phyloP scores from a whole-genome alignment of 2,797 vertebrate genomes.

The Podarcis siculus region DNA sequence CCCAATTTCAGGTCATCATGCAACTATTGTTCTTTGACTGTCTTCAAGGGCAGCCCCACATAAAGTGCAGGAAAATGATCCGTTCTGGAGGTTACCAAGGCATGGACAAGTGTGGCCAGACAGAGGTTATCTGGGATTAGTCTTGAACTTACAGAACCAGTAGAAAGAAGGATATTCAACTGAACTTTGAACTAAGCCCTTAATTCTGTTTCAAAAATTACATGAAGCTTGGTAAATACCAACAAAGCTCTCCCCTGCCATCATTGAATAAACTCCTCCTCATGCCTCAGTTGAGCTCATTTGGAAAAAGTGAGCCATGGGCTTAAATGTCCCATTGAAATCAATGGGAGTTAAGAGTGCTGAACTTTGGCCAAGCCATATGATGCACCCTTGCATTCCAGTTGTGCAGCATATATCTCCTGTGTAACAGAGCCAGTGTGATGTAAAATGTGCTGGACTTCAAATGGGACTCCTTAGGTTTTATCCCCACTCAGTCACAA shows the following conservation, averaged over 20 bases:
- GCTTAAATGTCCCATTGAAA: not conserved
- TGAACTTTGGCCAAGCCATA: not conserved
- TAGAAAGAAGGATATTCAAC: not conserved
- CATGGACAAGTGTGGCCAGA: too few relatives aligned
- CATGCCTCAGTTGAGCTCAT: not conserved
- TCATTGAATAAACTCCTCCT: not conserved
- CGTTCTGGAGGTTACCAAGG: too few relatives aligned
- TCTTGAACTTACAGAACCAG: not conserved
- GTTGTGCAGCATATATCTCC: not conserved
- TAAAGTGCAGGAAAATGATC: too few relatives aligned
- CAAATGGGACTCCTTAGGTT: not conserved
- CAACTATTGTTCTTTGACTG: too few relatives aligned
- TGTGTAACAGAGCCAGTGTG: not conserved
- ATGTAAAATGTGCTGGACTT: not conserved
- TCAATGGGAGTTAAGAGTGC: not conserved
- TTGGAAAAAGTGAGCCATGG: not conserved
- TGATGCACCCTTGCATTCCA: not conserved
- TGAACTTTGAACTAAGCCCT: not conserved
- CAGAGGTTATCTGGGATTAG: not conserved
- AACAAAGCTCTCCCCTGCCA: not conserved
- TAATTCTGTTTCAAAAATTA: not conserved
- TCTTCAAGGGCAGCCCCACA: too few relatives aligned
- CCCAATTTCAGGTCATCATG: too few relatives aligned
- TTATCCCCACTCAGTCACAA: not conserved
- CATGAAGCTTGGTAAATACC: not conserved